Evolutionary conservation across 2,797 vertebrate species (phyloP).

Genomic region (Nothura maculosa): DNA sequence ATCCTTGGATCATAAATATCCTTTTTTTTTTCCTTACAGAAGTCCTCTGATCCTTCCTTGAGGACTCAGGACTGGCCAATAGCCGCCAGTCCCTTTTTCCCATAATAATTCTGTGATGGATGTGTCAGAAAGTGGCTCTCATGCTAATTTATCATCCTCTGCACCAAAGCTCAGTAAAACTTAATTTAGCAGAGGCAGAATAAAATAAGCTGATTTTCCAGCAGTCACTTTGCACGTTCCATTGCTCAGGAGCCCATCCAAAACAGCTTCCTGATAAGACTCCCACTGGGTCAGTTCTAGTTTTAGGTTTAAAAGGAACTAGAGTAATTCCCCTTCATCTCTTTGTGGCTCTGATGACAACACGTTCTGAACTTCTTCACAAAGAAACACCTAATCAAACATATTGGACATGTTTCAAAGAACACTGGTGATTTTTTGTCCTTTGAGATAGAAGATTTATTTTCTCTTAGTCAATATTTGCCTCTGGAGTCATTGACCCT

Average conservation of each 20-base stretch:
- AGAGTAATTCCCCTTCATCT: not conserved
- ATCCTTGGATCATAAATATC: not conserved
- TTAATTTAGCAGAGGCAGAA: not conserved
- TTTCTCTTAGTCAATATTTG: slow-evolving; percentile 64
- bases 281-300: not conserved
- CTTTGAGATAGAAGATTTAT: slow-evolving; percentile 56
- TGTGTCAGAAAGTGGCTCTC: not conserved
- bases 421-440: slow-evolving; percentile 62
- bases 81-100: accelerated
- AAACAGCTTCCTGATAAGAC: not conserved
- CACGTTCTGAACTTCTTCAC: slow-evolving; percentile 48
- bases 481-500: slow-evolving; percentile 42
- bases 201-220: not conserved
- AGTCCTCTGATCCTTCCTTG: not conserved
- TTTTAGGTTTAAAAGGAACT: not conserved
- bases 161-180: not conserved
- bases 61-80: not conserved
- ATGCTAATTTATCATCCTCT: not conserved
- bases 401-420: slow-evolving; percentile 38
- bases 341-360: slow-evolving; percentile 20
- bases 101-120: not conserved
- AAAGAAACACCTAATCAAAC: slow-evolving; percentile 37
- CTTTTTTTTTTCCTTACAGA: not conserved
- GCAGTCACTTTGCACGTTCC: not conserved
- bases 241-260: not conserved